phyloP scores from a whole-genome alignment of 2,888 invertebrate genomes.

The Sarcophaga caerulescens region DNA sequence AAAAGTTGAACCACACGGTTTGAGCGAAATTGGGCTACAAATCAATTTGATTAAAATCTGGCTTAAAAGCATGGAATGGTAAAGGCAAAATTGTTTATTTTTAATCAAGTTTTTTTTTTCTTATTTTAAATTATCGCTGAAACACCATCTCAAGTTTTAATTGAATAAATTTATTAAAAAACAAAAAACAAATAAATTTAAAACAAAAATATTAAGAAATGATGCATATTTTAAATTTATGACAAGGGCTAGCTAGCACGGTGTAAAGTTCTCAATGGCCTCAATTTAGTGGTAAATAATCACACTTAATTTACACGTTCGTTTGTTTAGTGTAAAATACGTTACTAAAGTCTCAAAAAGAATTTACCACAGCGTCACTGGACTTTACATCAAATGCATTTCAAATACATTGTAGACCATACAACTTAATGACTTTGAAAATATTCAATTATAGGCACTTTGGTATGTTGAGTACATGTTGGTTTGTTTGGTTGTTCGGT shows the following conservation, averaged over 20 bases:
- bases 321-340: background rate
- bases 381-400: constrained; percentile 45
- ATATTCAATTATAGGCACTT: constrained; percentile 58
- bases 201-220: background rate
- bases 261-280: background rate
- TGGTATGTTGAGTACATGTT: constrained; percentile 20
- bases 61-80: constrained; percentile 1
- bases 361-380: constrained; percentile 41
- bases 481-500: background rate
- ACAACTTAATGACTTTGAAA: constrained; percentile 52
- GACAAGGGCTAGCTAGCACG: constrained; percentile 1
- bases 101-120: background rate
- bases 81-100: background rate
- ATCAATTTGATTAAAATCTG: constrained; percentile 64
- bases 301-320: constrained; percentile 20
- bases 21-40: constrained; percentile 47
- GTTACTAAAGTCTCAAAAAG: background rate
- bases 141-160: constrained; percentile 18
- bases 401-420: constrained; percentile 47
- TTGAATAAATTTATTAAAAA: constrained; percentile 38
- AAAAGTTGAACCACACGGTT: constrained; percentile 34
- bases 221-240: background rate
- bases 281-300: constrained; percentile 8
- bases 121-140: background rate
- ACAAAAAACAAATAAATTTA: background rate